Conservation (phyloP, 2,888 invertebrate species). For the Drosophila dives region DNA sequence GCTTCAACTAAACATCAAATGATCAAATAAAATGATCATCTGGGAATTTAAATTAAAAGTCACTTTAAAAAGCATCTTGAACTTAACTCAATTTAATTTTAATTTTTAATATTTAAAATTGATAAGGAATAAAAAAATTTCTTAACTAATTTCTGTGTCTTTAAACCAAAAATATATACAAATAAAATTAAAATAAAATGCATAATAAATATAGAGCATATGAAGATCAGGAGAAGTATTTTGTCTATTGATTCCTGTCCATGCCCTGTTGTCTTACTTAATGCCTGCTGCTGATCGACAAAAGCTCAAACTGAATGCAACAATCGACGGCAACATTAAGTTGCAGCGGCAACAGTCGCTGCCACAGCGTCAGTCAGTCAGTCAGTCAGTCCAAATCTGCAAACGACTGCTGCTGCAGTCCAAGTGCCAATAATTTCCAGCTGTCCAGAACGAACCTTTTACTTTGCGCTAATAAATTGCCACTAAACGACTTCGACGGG, state of each 20-base stretch:
- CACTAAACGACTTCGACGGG: conserved; percentile 69
- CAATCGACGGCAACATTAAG: conserved; percentile 50
- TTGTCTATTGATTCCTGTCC: conserved; percentile 2
- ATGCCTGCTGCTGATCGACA: conserved; percentile 53
- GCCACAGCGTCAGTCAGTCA: conserved; percentile 5
- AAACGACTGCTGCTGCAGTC: conserved; percentile 46
- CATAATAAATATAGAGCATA: conserved; percentile 24
- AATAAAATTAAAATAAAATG: not conserved
- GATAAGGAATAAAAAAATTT: not conserved
- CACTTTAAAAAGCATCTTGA: not conserved
- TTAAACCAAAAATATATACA: not conserved
- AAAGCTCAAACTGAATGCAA: conserved; percentile 42
- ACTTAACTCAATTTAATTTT: not conserved
- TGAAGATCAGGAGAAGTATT: not conserved
- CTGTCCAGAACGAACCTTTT: conserved; percentile 71
- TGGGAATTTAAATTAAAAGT: not conserved
- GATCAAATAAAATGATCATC: too few species aligned
- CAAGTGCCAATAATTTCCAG: conserved; percentile 73
- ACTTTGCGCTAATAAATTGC: conserved; percentile 78
- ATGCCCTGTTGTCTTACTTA: conserved; percentile 58
- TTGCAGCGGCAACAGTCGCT: conserved; percentile 41
- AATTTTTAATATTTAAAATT: not conserved
- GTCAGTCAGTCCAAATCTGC: conserved; percentile 37
- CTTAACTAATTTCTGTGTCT: not conserved
- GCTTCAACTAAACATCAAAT: not conserved